Evolutionary conservation across 1,140 invertebrate genomes (phyloP).

Genomic region (Drosophila subobscura): DNA sequence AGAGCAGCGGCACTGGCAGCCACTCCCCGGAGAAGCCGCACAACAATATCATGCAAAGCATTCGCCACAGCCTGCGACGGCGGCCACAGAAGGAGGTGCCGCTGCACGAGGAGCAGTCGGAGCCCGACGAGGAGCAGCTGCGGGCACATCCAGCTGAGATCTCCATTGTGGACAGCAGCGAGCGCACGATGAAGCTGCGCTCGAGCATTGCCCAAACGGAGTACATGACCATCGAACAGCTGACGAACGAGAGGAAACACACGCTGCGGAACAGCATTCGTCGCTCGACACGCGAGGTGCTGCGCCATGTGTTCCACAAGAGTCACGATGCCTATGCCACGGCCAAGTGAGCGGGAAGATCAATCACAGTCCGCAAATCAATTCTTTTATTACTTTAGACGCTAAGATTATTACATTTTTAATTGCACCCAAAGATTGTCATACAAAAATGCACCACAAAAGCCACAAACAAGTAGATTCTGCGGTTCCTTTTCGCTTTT

Average conservation of each 20-base stretch:
- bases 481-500: background rate
- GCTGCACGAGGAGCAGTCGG: constrained; percentile 5
- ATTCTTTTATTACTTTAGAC: background rate
- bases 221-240: constrained; percentile 72
- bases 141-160: constrained; percentile 37
- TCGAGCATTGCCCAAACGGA: constrained; percentile 60
- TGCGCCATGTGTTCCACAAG: constrained; percentile 81
- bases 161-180: constrained; percentile 74
- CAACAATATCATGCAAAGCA: constrained; percentile 54
- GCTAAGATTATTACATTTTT: constrained; percentile 21
- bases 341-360: constrained; percentile 45
- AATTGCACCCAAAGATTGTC: constrained; percentile 65
- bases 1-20: background rate
- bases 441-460: constrained; percentile 36
- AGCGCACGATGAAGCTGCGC: constrained; percentile 72
- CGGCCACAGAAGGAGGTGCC: constrained; percentile 49
- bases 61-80: constrained; percentile 73
- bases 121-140: background rate
- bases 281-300: constrained; percentile 73
- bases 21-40: constrained; percentile 33
- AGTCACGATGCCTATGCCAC: constrained; percentile 71
- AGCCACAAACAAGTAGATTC: background rate
- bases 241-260: constrained; percentile 72
- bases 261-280: constrained; percentile 74
- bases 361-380: background rate